Conservation (phyloP, 2,113 vertebrate genomes). For the Benitochromis conjunctus region DNA sequence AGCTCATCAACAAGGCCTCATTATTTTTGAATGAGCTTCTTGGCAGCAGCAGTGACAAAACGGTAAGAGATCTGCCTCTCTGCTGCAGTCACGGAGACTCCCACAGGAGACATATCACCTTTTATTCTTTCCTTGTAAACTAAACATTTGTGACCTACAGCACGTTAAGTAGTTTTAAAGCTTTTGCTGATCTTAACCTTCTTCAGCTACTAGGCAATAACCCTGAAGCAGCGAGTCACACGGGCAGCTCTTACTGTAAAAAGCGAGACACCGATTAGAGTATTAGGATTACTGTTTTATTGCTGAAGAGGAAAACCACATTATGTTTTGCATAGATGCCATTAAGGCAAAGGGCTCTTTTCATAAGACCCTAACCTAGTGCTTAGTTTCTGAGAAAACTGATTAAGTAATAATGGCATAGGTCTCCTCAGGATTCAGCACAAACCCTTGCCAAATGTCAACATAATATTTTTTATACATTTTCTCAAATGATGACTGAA, state of each 20-base stretch:
- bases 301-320: background rate
- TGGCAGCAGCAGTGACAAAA: constrained; percentile 19
- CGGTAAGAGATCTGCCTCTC: background rate
- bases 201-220: background rate
- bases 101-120: background rate
- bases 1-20: constrained; percentile 24
- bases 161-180: background rate
- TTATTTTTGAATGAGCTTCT: constrained; percentile 47
- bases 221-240: background rate
- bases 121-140: background rate
- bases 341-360: background rate
- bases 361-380: background rate
- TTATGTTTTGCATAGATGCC: background rate
- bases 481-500: background rate
- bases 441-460: background rate
- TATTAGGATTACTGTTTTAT: background rate
- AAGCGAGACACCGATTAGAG: background rate
- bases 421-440: background rate
- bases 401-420: background rate
- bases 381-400: background rate
- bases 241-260: background rate
- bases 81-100: background rate
- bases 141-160: background rate
- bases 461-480: background rate
- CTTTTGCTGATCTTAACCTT: background rate